Evolutionary conservation across 2,888 invertebrate species (phyloP), one percentile per base, ranked within the genome.

Genomic region (Hydrotaea cyrtoneurina): DNA sequence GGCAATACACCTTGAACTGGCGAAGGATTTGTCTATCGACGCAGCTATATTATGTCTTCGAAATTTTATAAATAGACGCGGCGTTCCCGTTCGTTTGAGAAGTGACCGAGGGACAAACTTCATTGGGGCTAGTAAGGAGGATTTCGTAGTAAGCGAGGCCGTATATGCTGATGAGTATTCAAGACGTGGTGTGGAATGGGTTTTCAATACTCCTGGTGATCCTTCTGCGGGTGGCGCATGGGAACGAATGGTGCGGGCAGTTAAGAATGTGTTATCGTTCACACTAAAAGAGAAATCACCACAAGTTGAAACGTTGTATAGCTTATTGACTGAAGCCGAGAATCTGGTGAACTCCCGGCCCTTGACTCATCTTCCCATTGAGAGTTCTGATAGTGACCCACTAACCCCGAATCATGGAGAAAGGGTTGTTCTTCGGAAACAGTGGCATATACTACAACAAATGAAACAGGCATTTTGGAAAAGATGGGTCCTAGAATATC

Each of bases 401-500:
- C 69, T 87, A 2, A 87, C 87, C 21, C 80, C 84, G 8, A 86
- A 87, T 23, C 86, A 86, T 1, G 31, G 23, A 8, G 82, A 81
- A 36, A 59, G 26, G 10, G 31, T 23, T 4, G 73, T 75, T 57
- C 21, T 81, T 0, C 55, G 78, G 7, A 86, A 86, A 46, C 86
- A 87, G 43, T 87, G 82, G 85, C 83, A 82, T 15, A 85, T 86
- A n/a, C 19, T 81, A 1, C 86, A 82, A 69, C 84, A 86, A 21
- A 15, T 83, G 11, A 80, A 80, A 17, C 82, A 82, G 46, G 75
- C 74, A 1, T 78, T 78, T 36, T 82, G 57, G 78, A 73, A 66
- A 55, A 55, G 77, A 21, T 79, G 69, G 73, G 50, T 74, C 0
- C 55, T 83, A 7, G 75, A 74, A n/a, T 76, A 76, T 21, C 36